A percentile compares a stretch with the other conserved stretches of the same genome.
phyloP scores from a whole-genome alignment of 2,797 vertebrate species.

The Craterocephalus amniculus region DNA sequence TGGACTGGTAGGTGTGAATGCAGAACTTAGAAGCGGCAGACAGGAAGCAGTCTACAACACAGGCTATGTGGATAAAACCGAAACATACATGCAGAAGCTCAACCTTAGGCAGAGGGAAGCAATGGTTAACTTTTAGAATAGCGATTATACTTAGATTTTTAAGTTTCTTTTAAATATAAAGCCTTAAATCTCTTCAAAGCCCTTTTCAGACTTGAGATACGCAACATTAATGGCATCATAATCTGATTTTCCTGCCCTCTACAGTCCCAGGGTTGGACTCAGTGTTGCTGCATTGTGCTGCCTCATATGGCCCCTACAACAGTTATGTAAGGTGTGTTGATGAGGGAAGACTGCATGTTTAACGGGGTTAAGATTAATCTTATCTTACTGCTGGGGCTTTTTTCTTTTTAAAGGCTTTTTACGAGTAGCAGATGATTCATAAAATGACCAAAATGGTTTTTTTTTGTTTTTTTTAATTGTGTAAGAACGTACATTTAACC shows the following conservation, averaged over 20 bases:
- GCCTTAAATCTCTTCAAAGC: slow-evolving; percentile 1
- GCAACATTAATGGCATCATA: slow-evolving; percentile 3
- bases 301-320: not conserved
- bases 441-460: not conserved
- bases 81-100: not conserved
- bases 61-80: too few species aligned
- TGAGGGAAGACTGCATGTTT: not conserved
- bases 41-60: too few species aligned
- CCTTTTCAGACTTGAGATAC: not conserved
- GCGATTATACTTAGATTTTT: not conserved
- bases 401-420: not conserved
- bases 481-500: not conserved
- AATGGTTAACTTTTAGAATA: not conserved
- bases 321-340: not conserved
- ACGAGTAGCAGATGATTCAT: not conserved
- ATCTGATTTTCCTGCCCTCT: not conserved
- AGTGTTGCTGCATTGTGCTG: not conserved
- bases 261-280: not conserved
- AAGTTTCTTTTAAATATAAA: not conserved
- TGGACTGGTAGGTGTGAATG: too few species aligned
- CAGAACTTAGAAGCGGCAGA: too few species aligned
- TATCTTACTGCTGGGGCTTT: not conserved
- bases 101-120: not conserved
- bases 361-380: not conserved
- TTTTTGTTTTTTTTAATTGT: not conserved